Conservation (phyloP, 92 coral and sea anemone genomes). For the Porites lobata region DNA sequence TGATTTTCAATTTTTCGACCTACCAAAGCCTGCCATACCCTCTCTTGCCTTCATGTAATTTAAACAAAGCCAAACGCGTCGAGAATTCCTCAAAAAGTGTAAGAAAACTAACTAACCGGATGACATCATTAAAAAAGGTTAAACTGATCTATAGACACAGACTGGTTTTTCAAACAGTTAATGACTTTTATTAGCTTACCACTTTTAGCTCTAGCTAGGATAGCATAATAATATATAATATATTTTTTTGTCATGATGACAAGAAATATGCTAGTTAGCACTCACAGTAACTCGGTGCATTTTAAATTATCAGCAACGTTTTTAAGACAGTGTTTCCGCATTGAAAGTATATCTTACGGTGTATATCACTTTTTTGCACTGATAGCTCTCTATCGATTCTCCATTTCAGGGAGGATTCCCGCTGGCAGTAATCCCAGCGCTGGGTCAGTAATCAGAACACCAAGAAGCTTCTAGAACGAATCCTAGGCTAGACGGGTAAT, state of each 20-base stretch:
- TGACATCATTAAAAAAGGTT: neutral
- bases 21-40: neutral
- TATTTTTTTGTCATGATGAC: too few relatives aligned
- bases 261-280: too few relatives aligned
- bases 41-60: neutral
- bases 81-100: neutral
- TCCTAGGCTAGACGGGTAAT: conserved; percentile 4
- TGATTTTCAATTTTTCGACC: neutral
- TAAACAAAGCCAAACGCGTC: neutral
- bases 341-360: too few relatives aligned
- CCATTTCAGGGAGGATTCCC: neutral
- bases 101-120: neutral
- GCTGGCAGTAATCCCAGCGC: neutral
- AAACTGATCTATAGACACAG: neutral
- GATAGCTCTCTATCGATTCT: neutral
- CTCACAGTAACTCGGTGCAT: too few relatives aligned
- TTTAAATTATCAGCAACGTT: too few relatives aligned
- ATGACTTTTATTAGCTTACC: conserved; percentile 7
- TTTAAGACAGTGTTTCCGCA: too few relatives aligned
- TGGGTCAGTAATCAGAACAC: neutral
- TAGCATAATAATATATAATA: too few relatives aligned
- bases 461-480: conserved; percentile 21
- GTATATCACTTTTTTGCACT: too few relatives aligned
- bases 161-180: neutral
- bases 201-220: neutral